Evolutionary conservation across 2,113 vertebrate genomes (phyloP).

Genomic region (Microcebus ravelobensis): DNA sequence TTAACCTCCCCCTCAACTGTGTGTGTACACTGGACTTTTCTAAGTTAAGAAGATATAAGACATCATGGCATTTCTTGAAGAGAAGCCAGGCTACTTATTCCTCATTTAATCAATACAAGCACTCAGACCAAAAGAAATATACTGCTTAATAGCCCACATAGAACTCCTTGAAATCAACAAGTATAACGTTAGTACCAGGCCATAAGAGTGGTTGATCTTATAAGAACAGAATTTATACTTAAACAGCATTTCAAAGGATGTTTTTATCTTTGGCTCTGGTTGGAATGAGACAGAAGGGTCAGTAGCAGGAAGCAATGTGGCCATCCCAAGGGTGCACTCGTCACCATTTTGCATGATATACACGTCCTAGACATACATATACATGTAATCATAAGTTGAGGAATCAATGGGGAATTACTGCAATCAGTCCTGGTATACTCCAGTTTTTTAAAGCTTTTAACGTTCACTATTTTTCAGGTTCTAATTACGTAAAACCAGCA

Average conservation of each 20-base stretch:
- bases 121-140: slow-evolving; percentile 29
- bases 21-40: not conserved
- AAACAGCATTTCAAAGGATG: not conserved
- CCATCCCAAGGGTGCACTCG: not conserved
- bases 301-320: not conserved
- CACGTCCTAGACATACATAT: not conserved
- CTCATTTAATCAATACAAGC: not conserved
- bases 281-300: not conserved
- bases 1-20: not conserved
- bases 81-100: not conserved
- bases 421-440: not conserved
- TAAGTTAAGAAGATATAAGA: slow-evolving; percentile 36
- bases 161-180: not conserved
- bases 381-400: not conserved
- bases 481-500: not conserved
- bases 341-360: not conserved
- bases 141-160: not conserved
- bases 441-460: slow-evolving; percentile 44
- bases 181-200: not conserved
- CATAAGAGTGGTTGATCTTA: not conserved
- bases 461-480: not conserved
- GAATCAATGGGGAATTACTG: not conserved
- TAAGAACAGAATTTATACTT: slow-evolving; percentile 1
- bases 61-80: slow-evolving; percentile 32
- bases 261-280: slow-evolving; percentile 16